phyloP scores from a whole-genome alignment of 2,797 vertebrate species.

The Enteromius argenteus region DNA sequence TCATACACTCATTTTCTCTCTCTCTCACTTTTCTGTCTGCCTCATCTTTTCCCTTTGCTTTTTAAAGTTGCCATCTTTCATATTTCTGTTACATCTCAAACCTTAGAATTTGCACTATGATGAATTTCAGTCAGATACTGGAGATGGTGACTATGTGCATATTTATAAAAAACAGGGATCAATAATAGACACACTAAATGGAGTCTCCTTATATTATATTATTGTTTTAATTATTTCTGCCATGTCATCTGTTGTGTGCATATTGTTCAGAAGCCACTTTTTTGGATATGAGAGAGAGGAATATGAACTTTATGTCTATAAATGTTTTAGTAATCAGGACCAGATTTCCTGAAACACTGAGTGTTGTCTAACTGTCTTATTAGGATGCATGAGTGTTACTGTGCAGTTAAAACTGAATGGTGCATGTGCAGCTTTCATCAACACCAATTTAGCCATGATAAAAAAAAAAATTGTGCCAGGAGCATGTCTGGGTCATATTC shows the following conservation, averaged over 20 bases:
- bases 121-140: not conserved
- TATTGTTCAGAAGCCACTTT: constrained; percentile 9
- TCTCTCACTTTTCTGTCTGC: not conserved
- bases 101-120: not conserved
- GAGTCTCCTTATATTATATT: not conserved
- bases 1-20: not conserved
- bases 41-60: not conserved
- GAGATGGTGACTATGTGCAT: not conserved
- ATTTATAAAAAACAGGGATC: not conserved
- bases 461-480: not conserved
- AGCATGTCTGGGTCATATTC: not conserved
- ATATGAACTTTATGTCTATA: not conserved
- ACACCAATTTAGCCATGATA: not conserved
- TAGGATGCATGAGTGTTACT: constrained; percentile 11
- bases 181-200: not conserved
- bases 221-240: constrained; percentile 2
- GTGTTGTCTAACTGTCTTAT: not conserved
- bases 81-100: constrained; percentile 2
- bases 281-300: not conserved
- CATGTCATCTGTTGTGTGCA: not conserved
- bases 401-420: not conserved
- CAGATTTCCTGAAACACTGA: too few relatives aligned
- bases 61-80: not conserved
- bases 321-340: constrained; percentile 4
- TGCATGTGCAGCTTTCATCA: constrained; percentile 1